A percentile compares a stretch with the other conserved stretches of the same genome.
phyloP scores from a whole-genome alignment of 2,888 invertebrate genomes.

The Tetragnatha montana region DNA sequence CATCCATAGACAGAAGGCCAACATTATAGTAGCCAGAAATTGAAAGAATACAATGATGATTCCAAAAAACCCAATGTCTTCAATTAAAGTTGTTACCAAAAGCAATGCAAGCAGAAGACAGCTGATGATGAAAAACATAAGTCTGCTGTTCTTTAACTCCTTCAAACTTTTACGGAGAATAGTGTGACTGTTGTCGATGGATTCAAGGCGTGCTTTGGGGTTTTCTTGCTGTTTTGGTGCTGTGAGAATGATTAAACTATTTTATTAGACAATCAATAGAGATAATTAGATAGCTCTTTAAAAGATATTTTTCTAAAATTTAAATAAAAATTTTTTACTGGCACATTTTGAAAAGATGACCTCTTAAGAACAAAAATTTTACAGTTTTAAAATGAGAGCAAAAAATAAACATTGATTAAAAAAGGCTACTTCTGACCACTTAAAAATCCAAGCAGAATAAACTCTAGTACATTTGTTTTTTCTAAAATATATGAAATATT shows the following conservation, averaged over 20 bases:
- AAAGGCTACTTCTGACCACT: background rate
- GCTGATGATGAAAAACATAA: slow-evolving; percentile 60
- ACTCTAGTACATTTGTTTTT: background rate
- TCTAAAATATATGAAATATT: too few species aligned
- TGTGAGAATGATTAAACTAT: background rate
- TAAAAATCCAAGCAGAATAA: background rate
- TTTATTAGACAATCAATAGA: background rate
- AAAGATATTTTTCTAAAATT: background rate
- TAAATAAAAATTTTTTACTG: background rate
- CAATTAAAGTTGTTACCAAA: slow-evolving; percentile 54
- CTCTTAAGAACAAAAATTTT: background rate
- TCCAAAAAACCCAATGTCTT: slow-evolving; percentile 52
- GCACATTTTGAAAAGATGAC: background rate
- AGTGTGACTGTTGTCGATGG: slow-evolving; percentile 56
- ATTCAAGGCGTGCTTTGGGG: slow-evolving; percentile 56
- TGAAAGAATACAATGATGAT: slow-evolving; percentile 73
- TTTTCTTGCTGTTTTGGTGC: slow-evolving; percentile 37
- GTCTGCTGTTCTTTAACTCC: slow-evolving; percentile 55
- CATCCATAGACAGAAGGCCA: slow-evolving; percentile 83
- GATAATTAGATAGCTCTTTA: background rate
- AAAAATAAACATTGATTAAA: background rate
- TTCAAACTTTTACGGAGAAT: slow-evolving; percentile 61
- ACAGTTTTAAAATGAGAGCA: background rate
- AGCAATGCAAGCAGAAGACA: slow-evolving; percentile 57
- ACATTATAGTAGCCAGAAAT: slow-evolving; percentile 73